Evolutionary conservation across 2,797 vertebrate species (phyloP), one percentile per base, ranked within the genome.

Genomic region (Hybognathus amarus): DNA sequence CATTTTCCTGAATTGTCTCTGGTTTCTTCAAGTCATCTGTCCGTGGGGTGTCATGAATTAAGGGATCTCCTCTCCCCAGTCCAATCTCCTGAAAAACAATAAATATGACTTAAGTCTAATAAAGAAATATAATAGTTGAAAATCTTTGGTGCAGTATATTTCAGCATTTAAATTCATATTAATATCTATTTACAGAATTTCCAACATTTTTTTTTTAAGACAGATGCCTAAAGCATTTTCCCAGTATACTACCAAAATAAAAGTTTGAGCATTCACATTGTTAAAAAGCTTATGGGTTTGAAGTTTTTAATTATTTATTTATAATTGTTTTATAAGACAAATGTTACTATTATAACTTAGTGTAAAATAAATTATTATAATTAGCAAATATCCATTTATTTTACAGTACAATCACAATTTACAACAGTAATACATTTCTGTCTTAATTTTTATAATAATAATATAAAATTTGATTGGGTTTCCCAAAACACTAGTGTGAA

Each of bases 31-130:
- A 24, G 0, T 82, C 75, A 22, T 12, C 33, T 2, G 75, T 66
- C 63, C 50, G 2, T 8, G 61, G 47, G 50, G 70, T 38, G 4
- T 86, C 85, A 1, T 8, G 18, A 64, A 90, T 77, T 33, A 75
- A n/a, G 63, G 22, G 0, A 0, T 54, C 85, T 7, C 52, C 30
- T 78, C 85, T 87, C 68, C 81, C 67, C 76, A 36, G 66, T 4
- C 86, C 75, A 42, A 69, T 67, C 69, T 45, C 67, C 92, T 94
- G 80, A 74, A 47, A 78, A 85, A 40, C 67, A 71, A 5, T 18
- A 40, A 64, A 61, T 2, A 38, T 77, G 24, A 76, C 20, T 52
- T 27, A 12, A n/a, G 50, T 69, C 3, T n/a, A 68, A 10, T 22
- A 30, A 61, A 75, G 8, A 15, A 54, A 12, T 9, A 73, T 5